These are phyloP conservation scores for Nephila pilipes DNA, from an alignment of 1,140 invertebrate species.

Conservation along the genomic window DNA sequence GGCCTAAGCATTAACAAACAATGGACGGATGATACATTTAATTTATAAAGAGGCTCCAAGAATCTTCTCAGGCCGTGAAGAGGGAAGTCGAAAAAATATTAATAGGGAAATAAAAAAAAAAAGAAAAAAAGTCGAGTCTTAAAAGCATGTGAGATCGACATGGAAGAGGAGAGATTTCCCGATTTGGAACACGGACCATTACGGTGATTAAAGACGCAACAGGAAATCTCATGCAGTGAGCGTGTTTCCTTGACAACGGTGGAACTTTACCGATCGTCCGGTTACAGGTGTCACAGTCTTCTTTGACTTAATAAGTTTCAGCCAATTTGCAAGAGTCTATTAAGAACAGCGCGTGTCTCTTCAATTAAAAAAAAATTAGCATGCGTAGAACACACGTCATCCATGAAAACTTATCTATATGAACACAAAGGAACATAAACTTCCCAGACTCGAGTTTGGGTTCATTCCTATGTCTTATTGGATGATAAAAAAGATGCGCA, in stretches of 20 bases:
- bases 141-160: slow-evolving; percentile 49
- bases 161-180: slow-evolving; percentile 70
- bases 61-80: slow-evolving; percentile 37
- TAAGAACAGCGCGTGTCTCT: too few species aligned
- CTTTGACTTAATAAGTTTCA: too few species aligned
- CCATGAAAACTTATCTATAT: too few species aligned
- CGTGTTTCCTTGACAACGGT: slow-evolving; percentile 73
- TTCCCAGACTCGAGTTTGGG: too few species aligned
- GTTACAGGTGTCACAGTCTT: background rate
- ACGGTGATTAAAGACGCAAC: slow-evolving; percentile 69
- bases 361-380: too few species aligned
- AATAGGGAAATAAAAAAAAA: slow-evolving; percentile 39
- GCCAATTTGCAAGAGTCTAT: too few species aligned
- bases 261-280: background rate
- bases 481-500: too few species aligned
- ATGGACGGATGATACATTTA: slow-evolving; percentile 55
- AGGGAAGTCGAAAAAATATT: slow-evolving; percentile 48
- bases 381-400: too few species aligned
- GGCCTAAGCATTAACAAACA: slow-evolving; percentile 33
- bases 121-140: background rate
- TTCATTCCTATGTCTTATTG: too few species aligned
- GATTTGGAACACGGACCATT: slow-evolving; percentile 70
- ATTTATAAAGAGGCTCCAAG: slow-evolving; percentile 31
- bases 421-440: too few species aligned
- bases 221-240: slow-evolving; percentile 69